phyloP scores from a whole-genome alignment of 2,888 invertebrate species.

The Orchestes rusci region DNA sequence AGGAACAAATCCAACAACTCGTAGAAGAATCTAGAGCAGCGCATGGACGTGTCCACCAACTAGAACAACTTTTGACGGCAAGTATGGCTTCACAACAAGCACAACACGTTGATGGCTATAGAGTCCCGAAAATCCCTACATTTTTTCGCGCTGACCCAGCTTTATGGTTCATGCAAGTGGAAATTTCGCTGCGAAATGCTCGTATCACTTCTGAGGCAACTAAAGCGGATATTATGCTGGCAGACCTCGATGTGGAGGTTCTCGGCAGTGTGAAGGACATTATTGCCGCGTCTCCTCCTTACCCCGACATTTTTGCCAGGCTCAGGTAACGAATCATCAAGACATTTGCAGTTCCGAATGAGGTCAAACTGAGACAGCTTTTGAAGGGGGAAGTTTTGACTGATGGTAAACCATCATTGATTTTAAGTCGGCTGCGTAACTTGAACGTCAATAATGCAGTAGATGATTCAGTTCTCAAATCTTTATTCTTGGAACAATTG shows the following conservation, averaged over 20 bases:
- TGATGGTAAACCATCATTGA: conserved; percentile 11
- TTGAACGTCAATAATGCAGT: background rate
- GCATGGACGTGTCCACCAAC: background rate
- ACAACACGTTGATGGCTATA: too few relatives aligned
- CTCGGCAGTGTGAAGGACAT: conserved; percentile 10
- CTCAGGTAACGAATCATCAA: conserved; percentile 1
- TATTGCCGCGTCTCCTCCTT: conserved; percentile 4
- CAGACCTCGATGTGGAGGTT: conserved; percentile 4
- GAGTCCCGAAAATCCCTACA: too few relatives aligned
- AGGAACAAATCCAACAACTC: too few relatives aligned
- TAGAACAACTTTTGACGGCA: too few relatives aligned
- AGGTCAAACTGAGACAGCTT: conserved; percentile 1
- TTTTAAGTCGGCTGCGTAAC: conserved; percentile 10
- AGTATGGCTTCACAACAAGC: too few relatives aligned
- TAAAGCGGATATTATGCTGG: conserved; percentile 4
- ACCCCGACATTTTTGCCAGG: background rate
- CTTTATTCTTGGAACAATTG: conserved; percentile 9
- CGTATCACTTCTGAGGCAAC: conserved; percentile 1
- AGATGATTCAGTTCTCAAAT: conserved; percentile 6
- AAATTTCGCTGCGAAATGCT: background rate
- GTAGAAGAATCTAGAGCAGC: background rate
- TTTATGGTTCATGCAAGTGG: background rate
- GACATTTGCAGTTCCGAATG: conserved; percentile 1
- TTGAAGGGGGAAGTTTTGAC: conserved; percentile 6
- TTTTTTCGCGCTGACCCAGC: background rate